Percentiles rank a stretch among this genome's conserved stretches.
These are phyloP conservation scores for Corynorhinus townsendii DNA, from an alignment of 2,113 vertebrate genomes.

Conservation along the genomic window DNA sequence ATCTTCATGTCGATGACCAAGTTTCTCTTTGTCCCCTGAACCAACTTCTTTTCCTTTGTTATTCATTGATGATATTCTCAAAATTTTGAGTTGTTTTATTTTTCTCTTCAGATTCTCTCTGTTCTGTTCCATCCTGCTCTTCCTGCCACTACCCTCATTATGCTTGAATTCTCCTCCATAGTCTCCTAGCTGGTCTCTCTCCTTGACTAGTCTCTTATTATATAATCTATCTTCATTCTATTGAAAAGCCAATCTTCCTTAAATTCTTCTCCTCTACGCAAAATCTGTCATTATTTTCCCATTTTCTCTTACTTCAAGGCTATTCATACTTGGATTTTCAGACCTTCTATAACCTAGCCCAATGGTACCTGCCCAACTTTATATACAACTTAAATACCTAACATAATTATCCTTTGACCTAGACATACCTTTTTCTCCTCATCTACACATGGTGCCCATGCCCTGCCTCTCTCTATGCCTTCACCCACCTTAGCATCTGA, in stretches of 20 bases:
- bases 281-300: conserved; percentile 15
- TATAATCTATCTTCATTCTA: neutral
- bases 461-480: neutral
- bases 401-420: neutral
- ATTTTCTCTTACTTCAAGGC: neutral
- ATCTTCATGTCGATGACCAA: neutral
- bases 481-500: neutral
- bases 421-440: neutral
- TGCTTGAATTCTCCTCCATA: neutral
- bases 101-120: neutral
- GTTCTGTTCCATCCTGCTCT: neutral
- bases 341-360: neutral
- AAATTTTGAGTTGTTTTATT: neutral
- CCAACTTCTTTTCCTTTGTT: neutral
- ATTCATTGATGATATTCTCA: neutral
- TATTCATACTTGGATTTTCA: conserved; percentile 3
- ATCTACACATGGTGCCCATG: neutral
- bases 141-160: neutral
- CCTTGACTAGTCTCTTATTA: neutral
- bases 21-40: neutral
- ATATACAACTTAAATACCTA: neutral
- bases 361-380: neutral
- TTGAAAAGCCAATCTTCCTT: conserved; percentile 5
- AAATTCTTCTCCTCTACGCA: conserved; percentile 13
- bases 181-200: neutral